A percentile compares a stretch with the other conserved stretches of the same genome.
Evolutionary conservation across 2,113 vertebrate species (phyloP).

Genomic region (Apteryx mantelli): DNA sequence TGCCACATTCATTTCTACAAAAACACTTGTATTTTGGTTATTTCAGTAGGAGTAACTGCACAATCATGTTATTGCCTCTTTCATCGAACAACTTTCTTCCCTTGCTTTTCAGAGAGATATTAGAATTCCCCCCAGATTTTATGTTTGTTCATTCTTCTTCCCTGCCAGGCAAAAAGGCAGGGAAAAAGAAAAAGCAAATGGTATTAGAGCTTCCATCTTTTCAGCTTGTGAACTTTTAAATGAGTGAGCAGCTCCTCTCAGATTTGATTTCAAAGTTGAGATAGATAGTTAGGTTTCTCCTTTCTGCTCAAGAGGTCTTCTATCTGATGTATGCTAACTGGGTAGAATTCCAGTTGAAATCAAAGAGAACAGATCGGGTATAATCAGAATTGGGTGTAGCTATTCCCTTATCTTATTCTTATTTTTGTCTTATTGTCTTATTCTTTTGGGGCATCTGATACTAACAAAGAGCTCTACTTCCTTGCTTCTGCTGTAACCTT

Average conservation of each 20-base stretch:
- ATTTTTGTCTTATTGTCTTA: background rate
- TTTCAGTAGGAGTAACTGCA: background rate
- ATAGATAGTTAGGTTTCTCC: background rate
- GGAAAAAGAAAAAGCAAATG: background rate
- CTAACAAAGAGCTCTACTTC: background rate
- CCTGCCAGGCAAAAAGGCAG: background rate
- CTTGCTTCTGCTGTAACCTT: background rate
- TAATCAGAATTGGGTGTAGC: background rate
- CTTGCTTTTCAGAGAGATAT: background rate
- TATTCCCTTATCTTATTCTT: background rate
- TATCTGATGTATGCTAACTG: background rate
- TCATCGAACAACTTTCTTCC: background rate
- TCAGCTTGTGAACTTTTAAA: background rate
- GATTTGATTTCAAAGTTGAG: background rate
- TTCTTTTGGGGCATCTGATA: background rate
- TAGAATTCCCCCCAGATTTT: background rate
- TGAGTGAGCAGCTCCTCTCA: background rate
- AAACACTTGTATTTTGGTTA: background rate
- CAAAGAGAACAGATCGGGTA: background rate
- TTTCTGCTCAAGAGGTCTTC: background rate
- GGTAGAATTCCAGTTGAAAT: background rate
- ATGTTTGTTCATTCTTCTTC: background rate
- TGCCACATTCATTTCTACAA: background rate
- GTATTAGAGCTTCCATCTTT: background rate
- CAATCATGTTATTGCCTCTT: accelerated